These are phyloP conservation scores for Myotis planiceps DNA, from an alignment of 2,797 vertebrate genomes.

Conservation along the genomic window DNA sequence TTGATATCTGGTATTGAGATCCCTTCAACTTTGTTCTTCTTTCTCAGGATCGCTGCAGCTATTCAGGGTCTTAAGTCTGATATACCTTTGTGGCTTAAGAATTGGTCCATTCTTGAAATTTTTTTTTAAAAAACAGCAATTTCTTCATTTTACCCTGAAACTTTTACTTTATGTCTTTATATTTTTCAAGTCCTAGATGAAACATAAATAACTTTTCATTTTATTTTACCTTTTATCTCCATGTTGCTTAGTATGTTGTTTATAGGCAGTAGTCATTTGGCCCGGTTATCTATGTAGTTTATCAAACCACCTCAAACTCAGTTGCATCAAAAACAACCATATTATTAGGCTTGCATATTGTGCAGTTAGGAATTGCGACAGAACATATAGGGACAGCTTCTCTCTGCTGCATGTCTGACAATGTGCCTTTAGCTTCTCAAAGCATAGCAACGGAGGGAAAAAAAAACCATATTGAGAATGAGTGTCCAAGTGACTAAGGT, in stretches of 20 bases:
- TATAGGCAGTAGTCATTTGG: neutral
- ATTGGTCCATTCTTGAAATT: neutral
- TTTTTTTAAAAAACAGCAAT: neutral
- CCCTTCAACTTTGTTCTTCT: too few species aligned
- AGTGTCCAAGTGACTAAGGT: neutral
- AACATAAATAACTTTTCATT: neutral
- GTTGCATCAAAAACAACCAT: neutral
- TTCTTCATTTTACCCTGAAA: neutral
- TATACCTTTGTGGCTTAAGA: neutral
- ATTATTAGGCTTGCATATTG: neutral
- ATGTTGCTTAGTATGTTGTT: neutral
- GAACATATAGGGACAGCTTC: neutral
- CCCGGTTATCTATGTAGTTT: neutral
- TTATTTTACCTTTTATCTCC: neutral
- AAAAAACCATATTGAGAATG: neutral
- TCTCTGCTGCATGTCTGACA: neutral
- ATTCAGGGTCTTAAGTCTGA: too few species aligned
- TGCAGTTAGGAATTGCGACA: neutral
- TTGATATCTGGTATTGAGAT: too few species aligned
- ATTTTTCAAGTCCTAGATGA: conserved; percentile 13
- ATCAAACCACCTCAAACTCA: neutral
- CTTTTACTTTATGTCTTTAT: conserved; percentile 12
- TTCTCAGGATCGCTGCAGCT: too few species aligned
- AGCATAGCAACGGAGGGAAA: neutral
- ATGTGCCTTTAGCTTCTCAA: neutral